phyloP scores from a whole-genome alignment of 2,797 vertebrate species.

The Chrysocyon brachyurus region DNA sequence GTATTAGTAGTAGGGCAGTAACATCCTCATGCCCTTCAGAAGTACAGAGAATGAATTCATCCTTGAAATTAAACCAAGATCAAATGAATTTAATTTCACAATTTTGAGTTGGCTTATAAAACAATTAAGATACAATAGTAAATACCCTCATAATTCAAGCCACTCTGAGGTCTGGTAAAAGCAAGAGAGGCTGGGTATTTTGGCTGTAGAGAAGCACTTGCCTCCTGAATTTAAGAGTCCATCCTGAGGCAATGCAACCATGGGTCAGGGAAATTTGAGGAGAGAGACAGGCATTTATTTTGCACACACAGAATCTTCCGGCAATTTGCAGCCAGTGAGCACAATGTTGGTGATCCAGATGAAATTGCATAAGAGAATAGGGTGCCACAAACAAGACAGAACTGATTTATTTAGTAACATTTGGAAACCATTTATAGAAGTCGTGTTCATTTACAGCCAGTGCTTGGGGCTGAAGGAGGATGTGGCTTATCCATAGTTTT shows the following conservation, averaged over 20 bases:
- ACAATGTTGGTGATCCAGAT: constrained; percentile 80
- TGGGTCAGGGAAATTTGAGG: constrained; percentile 84
- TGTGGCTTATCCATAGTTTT: neutral
- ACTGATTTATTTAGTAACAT: constrained; percentile 87
- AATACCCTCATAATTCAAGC: neutral
- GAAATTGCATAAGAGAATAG: constrained; percentile 75
- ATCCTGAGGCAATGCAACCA: constrained; percentile 67
- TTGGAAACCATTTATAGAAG: constrained; percentile 84
- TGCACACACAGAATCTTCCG: constrained; percentile 82
- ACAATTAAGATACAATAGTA: neutral
- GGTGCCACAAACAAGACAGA: constrained; percentile 67
- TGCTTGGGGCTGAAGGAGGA: constrained; percentile 7
- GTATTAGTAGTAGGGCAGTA: neutral
- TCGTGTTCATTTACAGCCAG: constrained; percentile 17
- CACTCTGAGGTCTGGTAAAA: neutral
- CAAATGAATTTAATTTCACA: neutral
- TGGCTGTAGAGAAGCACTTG: neutral
- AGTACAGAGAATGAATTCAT: neutral
- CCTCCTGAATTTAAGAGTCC: neutral
- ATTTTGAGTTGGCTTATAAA: neutral
- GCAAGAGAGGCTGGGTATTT: neutral
- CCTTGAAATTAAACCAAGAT: neutral
- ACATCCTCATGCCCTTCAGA: neutral
- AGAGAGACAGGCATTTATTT: constrained; percentile 80
- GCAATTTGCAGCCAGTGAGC: constrained; percentile 70